Conservation (phyloP, 2,888 invertebrate genomes). For the Drosophila dives region DNA sequence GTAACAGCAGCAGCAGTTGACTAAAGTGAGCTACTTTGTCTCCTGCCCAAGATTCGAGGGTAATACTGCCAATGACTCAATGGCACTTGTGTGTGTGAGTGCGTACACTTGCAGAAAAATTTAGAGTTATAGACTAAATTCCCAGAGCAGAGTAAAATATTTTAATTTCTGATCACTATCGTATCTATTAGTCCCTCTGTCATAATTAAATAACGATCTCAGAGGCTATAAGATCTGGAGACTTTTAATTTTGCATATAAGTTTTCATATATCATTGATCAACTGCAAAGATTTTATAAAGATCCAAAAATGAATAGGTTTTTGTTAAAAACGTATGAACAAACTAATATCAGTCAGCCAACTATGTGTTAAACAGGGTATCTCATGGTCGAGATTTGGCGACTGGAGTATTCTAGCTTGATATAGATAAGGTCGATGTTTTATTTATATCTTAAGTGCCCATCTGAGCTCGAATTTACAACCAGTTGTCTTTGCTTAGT, state of each 20-base stretch:
- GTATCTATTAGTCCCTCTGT: background rate
- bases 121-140: background rate
- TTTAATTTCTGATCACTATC: too few relatives aligned
- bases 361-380: background rate
- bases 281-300: background rate
- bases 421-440: background rate
- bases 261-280: background rate
- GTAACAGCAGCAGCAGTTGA: constrained; percentile 49
- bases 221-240: background rate
- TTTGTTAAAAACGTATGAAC: background rate
- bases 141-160: background rate
- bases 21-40: constrained; percentile 56
- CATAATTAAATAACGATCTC: background rate
- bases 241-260: too few relatives aligned
- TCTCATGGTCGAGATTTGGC: background rate
- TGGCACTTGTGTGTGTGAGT: background rate
- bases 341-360: background rate
- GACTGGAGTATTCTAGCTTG: background rate
- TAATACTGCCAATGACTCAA: constrained; percentile 56
- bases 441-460: background rate
- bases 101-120: constrained; percentile 1
- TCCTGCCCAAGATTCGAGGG: constrained; percentile 33
- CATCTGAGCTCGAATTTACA: background rate
- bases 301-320: background rate
- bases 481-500: background rate